phyloP scores from a whole-genome alignment of 2,113 vertebrate species.

The Phodopus roborovskii region DNA sequence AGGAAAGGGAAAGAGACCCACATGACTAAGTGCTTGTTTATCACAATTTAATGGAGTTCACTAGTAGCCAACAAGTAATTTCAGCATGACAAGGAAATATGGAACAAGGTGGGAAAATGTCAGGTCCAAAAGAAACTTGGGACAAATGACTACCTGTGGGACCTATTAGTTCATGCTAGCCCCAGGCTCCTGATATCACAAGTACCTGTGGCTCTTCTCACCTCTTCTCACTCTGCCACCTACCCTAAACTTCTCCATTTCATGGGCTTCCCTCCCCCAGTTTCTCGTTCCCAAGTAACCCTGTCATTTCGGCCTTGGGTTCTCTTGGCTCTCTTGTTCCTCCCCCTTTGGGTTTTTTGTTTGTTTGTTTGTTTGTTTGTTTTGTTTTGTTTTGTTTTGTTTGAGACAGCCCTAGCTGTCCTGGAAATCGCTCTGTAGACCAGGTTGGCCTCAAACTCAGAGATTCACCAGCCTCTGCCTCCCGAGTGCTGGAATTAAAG shows the following conservation, averaged over 20 bases:
- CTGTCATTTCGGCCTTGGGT: not conserved
- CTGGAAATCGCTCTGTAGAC: too few species aligned
- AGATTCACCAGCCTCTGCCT: too few species aligned
- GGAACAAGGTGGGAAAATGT: not conserved
- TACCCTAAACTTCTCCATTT: not conserved
- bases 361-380: too few species aligned
- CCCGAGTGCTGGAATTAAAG: too few species aligned
- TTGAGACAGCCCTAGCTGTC: too few species aligned
- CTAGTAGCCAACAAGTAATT: not conserved
- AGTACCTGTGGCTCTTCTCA: not conserved
- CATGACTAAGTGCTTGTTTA: not conserved
- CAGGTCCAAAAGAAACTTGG: not conserved
- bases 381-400: too few species aligned
- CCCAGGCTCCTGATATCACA: not conserved
- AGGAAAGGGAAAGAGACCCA: too few species aligned
- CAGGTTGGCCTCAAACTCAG: too few species aligned
- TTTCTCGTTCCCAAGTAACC: not conserved
- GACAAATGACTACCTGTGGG: not conserved
- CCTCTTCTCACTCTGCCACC: not conserved
- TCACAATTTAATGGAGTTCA: not conserved
- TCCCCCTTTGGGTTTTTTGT: not conserved
- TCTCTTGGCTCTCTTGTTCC: not conserved
- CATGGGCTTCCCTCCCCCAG: not conserved
- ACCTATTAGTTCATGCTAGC: not conserved
- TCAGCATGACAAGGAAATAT: not conserved